A percentile compares a stretch with the other conserved stretches of the same genome.
Evolutionary conservation across 1,140 invertebrate species (phyloP).

Genomic region (Fopius arisanus): DNA sequence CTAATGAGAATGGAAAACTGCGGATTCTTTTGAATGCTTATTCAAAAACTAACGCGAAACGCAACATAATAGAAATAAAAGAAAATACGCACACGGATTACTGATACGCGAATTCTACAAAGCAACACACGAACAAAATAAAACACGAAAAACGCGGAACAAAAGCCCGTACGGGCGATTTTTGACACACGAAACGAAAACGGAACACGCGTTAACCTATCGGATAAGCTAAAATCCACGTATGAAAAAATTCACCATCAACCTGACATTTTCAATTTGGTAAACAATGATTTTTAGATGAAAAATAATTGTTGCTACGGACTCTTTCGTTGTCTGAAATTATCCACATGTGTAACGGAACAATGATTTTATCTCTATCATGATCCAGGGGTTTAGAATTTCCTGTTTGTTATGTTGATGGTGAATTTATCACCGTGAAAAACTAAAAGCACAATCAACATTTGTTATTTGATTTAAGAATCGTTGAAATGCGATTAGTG

Average conservation of each 20-base stretch:
- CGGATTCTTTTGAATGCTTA: constrained; percentile 46
- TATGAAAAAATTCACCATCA: not conserved
- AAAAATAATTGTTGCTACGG: no score
- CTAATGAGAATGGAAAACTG: constrained; percentile 44
- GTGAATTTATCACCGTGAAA: not conserved
- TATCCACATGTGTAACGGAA: not conserved
- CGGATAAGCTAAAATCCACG: not conserved
- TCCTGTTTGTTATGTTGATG: not conserved
- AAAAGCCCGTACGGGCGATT: not conserved
- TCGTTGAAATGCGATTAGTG: not conserved
- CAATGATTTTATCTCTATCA: not conserved
- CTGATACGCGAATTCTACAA: not conserved
- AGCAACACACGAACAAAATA: not conserved
- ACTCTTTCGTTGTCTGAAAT: no score
- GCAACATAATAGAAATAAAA: constrained; percentile 13
- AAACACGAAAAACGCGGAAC: constrained; percentile 15
- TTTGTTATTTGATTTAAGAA: not conserved
- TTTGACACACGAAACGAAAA: not conserved
- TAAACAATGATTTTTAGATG: no score
- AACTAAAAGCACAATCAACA: not conserved
- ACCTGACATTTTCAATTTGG: not conserved
- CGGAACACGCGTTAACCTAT: not conserved
- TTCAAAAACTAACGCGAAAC: constrained; percentile 12
- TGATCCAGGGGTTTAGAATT: no score
- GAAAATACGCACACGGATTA: constrained; percentile 14